These are phyloP conservation scores for Eremophila alpestris DNA, from an alignment of 2,797 vertebrate genomes.

Conservation along the genomic window DNA sequence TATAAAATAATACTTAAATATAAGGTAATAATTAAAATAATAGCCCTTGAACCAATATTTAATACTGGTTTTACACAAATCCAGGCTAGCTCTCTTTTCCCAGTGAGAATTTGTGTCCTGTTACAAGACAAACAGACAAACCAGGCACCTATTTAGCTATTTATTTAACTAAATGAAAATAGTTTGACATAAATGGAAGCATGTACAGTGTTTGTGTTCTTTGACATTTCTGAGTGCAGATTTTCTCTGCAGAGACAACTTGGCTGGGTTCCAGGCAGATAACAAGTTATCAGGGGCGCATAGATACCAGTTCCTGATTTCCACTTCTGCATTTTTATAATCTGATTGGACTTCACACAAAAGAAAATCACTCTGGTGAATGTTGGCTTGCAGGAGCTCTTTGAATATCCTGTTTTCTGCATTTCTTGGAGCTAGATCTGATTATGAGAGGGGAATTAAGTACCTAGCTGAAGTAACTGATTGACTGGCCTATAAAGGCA, in stretches of 20 bases:
- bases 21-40: background rate
- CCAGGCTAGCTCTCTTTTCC: background rate
- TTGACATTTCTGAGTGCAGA: slow-evolving; percentile 38
- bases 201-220: background rate
- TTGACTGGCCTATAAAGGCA: background rate
- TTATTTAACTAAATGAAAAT: background rate
- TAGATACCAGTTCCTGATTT: slow-evolving; percentile 55
- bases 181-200: slow-evolving; percentile 8
- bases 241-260: slow-evolving; percentile 30
- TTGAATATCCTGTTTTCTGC: slow-evolving; percentile 57
- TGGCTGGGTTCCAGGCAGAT: slow-evolving; percentile 59
- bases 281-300: slow-evolving; percentile 42
- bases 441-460: slow-evolving; percentile 48
- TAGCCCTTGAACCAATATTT: background rate
- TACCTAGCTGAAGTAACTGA: slow-evolving; percentile 48
- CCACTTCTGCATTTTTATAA: slow-evolving; percentile 52
- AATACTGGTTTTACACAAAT: background rate
- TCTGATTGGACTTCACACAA: slow-evolving; percentile 61
- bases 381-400: slow-evolving; percentile 40
- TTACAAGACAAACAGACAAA: background rate
- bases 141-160: background rate
- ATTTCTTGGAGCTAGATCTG: slow-evolving; percentile 39
- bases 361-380: slow-evolving; percentile 52
- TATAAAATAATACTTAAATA: background rate
- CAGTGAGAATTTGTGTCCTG: background rate